Evolutionary conservation across 2,888 invertebrate species (phyloP).

Genomic region (Argynnis bischoffii): DNA sequence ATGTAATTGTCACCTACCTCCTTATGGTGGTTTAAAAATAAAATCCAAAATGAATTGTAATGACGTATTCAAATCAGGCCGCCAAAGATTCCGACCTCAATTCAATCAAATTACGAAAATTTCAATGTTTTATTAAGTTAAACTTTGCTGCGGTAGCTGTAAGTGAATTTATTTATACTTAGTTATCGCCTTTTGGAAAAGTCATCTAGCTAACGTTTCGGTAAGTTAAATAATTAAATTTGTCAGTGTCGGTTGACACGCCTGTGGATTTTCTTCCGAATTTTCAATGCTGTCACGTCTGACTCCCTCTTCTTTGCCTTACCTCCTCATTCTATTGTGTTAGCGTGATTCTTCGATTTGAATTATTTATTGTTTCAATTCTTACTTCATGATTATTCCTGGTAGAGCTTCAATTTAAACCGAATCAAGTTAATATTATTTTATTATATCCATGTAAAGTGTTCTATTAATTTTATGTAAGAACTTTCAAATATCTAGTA

Average conservation of each 20-base stretch:
- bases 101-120: constrained; percentile 77
- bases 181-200: constrained; percentile 79
- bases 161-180: constrained; percentile 82
- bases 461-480: background rate
- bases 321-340: constrained; percentile 61
- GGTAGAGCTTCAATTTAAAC: constrained; percentile 35
- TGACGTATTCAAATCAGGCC: constrained; percentile 77
- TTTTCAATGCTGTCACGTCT: constrained; percentile 75
- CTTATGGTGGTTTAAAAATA: constrained; percentile 33
- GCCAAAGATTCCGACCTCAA: constrained; percentile 67
- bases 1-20: background rate
- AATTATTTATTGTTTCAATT: constrained; percentile 80
- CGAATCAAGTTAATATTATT: constrained; percentile 16
- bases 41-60: constrained; percentile 64
- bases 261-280: constrained; percentile 75
- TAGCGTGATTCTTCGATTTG: constrained; percentile 75
- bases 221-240: constrained; percentile 82
- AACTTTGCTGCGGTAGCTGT: constrained; percentile 79
- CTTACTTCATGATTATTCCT: constrained; percentile 53
- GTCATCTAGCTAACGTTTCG: constrained; percentile 81
- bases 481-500: background rate
- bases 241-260: constrained; percentile 79
- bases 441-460: background rate
- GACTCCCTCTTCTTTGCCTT: constrained; percentile 46
- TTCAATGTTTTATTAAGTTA: constrained; percentile 81